Conservation (phyloP, 2,888 invertebrate genomes). For the Drosophila bunnanda region DNA sequence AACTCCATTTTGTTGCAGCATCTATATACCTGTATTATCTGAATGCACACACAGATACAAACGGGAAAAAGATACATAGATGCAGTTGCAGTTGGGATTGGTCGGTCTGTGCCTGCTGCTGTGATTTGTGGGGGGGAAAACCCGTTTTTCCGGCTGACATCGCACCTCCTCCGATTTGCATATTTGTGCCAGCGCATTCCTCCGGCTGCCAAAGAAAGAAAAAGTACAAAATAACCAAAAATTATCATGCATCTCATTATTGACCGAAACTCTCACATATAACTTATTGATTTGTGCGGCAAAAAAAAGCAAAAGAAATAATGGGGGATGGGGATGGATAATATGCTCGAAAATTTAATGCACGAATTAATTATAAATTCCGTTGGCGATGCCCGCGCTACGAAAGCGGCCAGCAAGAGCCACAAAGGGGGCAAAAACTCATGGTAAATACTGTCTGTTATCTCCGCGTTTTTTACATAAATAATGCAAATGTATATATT, state of each 20-base stretch:
- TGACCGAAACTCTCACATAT: constrained; percentile 59
- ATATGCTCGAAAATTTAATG: constrained; percentile 49
- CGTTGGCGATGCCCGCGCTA: constrained; percentile 66
- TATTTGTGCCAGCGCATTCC: constrained; percentile 44
- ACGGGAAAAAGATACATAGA: neutral
- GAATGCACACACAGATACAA: neutral
- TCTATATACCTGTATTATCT: constrained; percentile 7
- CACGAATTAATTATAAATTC: constrained; percentile 79
- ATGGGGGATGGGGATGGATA: constrained; percentile 20
- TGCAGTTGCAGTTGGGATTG: constrained; percentile 26
- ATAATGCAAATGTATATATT: constrained; percentile 32
- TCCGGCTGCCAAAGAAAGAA: constrained; percentile 18
- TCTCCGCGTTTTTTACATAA: constrained; percentile 14
- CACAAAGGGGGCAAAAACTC: constrained; percentile 27
- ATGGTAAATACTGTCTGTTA: constrained; percentile 36
- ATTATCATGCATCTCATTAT: constrained; percentile 66
- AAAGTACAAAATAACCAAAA: constrained; percentile 5
- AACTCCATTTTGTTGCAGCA: constrained; percentile 39
- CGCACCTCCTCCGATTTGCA: constrained; percentile 17
- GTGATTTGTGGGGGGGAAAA: constrained; percentile 36
- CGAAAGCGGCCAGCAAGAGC: constrained; percentile 67
- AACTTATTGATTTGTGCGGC: constrained; percentile 66
- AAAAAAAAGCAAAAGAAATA: neutral
- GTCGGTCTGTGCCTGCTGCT: constrained; percentile 23
- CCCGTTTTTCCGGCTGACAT: constrained; percentile 19